Percentiles rank a stretch among this genome's conserved stretches.
These are phyloP conservation scores for Diplazon laetatorius DNA, from an alignment of 2,888 invertebrate species.

Conservation along the genomic window DNA sequence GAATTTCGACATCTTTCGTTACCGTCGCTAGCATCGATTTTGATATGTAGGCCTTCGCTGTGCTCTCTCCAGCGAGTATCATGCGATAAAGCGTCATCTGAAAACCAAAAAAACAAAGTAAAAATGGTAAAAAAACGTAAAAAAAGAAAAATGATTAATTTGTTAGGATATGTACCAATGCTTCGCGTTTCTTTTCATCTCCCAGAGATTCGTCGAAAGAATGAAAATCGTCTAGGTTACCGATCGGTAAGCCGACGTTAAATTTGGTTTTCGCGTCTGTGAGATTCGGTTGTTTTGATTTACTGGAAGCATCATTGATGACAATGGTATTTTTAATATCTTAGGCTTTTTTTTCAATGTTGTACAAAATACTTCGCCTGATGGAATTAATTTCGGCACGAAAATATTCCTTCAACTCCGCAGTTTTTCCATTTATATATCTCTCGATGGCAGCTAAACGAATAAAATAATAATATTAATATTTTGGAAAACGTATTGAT, in stretches of 20 bases:
- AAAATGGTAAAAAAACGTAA: not conserved
- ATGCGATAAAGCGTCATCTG: constrained; percentile 20
- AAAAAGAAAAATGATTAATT: constrained; percentile 11
- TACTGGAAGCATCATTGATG: not conserved
- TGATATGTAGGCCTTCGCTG: constrained; percentile 15
- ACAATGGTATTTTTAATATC: constrained; percentile 22
- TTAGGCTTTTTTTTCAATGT: not conserved
- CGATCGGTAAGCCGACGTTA: constrained; percentile 1
- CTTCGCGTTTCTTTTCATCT: not conserved
- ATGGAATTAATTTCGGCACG: not conserved
- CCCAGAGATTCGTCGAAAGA: constrained; percentile 4
- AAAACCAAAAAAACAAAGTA: constrained; percentile 2
- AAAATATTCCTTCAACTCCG: no score
- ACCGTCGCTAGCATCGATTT: constrained; percentile 32
- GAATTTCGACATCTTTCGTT: constrained; percentile 14
- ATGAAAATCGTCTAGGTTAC: not conserved
- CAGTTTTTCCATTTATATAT: no score
- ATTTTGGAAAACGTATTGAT: no score
- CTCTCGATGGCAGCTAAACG: no score
- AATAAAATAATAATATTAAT: no score
- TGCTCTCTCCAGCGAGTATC: constrained; percentile 15
- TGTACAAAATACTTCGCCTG: constrained; percentile 7
- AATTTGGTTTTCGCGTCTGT: no score
- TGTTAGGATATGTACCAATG: constrained; percentile 14
- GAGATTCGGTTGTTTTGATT: not conserved